These are phyloP conservation scores for Harpalus rufipes DNA, from an alignment of 2,888 invertebrate species.

Conservation along the genomic window DNA sequence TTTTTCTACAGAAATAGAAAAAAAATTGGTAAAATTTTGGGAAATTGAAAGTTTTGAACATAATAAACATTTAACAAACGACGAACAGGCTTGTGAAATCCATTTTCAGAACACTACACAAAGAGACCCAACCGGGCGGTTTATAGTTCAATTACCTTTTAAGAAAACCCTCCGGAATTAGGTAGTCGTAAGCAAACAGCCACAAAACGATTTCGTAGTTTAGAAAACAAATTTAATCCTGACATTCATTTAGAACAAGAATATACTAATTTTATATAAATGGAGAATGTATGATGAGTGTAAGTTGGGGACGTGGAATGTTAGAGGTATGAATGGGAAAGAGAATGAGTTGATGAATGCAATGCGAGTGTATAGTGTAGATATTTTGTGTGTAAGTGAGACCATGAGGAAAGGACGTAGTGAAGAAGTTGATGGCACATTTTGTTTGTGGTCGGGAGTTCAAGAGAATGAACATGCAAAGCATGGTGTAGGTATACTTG, in stretches of 20 bases:
- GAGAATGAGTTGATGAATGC: too few relatives aligned
- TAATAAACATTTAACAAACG: neutral
- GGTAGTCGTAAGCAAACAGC: neutral
- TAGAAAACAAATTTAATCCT: neutral
- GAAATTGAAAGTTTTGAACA: neutral
- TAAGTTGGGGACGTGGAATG: too few relatives aligned
- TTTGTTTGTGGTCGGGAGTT: too few relatives aligned
- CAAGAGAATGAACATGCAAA: too few relatives aligned
- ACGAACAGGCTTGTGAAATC: neutral
- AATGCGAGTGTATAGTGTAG: too few relatives aligned
- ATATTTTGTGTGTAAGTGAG: too few relatives aligned
- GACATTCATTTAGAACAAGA: neutral
- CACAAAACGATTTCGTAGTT: neutral
- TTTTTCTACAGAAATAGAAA: neutral
- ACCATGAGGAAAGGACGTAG: too few relatives aligned
- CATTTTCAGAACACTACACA: neutral
- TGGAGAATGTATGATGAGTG: too few relatives aligned
- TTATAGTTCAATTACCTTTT: constrained; percentile 7
- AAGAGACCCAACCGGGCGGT: neutral
- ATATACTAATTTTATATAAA: neutral
- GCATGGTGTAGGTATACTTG: too few relatives aligned
- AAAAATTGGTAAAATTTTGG: neutral
- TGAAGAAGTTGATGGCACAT: too few relatives aligned
- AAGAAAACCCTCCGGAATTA: constrained; percentile 1
- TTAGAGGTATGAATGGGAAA: too few relatives aligned